Conservation (phyloP, 2,888 invertebrate genomes). For the Pseudoips prasinana region DNA sequence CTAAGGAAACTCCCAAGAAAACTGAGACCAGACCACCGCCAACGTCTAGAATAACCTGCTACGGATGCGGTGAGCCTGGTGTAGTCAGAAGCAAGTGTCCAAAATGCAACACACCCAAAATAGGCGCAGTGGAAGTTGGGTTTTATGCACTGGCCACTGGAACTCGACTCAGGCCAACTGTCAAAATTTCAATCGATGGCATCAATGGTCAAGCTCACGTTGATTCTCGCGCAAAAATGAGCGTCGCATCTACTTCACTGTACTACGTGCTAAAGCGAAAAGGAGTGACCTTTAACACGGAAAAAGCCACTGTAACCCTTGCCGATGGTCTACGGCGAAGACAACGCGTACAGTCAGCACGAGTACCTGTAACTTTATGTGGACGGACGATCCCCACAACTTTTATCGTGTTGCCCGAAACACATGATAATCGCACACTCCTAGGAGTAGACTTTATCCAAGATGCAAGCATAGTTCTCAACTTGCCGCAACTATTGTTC, state of each 20-base stretch:
- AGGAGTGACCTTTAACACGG: background rate
- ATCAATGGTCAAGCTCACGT: slow-evolving; percentile 2
- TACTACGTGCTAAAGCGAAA: background rate
- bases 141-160: slow-evolving; percentile 1
- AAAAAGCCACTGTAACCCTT: background rate
- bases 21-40: no score
- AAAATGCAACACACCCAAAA: no score
- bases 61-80: no score
- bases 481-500: background rate
- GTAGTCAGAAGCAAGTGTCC: no score
- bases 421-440: background rate
- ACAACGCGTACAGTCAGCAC: background rate
- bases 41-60: no score
- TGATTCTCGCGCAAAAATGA: slow-evolving; percentile 2
- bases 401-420: background rate
- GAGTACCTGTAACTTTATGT: no score
- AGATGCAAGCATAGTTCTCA: background rate
- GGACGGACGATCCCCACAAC: no score
- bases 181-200: background rate
- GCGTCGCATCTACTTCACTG: slow-evolving; percentile 1
- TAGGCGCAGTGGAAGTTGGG: no score
- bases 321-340: slow-evolving; percentile 2
- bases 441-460: background rate
- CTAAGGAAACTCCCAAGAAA: no score
- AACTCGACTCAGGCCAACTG: no score